These are phyloP conservation scores for Doris montereyensis DNA, from an alignment of 2,888 invertebrate species.

Conservation along the genomic window DNA sequence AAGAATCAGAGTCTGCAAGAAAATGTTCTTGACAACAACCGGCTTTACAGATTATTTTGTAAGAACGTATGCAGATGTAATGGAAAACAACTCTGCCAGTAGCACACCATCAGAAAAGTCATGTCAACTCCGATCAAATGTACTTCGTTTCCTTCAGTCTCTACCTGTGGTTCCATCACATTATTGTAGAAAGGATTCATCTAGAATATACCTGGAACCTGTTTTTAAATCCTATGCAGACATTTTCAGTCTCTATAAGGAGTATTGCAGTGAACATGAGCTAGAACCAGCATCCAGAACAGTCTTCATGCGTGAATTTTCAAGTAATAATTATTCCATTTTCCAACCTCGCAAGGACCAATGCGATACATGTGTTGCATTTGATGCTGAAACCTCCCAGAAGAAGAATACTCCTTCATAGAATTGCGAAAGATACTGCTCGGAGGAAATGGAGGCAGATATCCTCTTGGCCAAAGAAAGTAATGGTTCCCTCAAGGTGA, in stretches of 20 bases:
- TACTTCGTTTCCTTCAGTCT: not conserved
- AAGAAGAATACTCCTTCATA: not conserved
- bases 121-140: too few species aligned
- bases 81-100: too few species aligned
- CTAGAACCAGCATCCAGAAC: not conserved
- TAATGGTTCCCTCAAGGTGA: not conserved
- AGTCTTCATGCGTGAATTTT: not conserved
- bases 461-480: slow-evolving; percentile 1
- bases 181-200: not conserved
- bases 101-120: too few species aligned
- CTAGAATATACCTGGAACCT: not conserved
- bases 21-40: too few species aligned
- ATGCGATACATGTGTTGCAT: not conserved
- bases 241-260: not conserved
- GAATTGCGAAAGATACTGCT: not conserved
- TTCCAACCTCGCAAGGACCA: not conserved
- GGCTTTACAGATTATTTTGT: too few species aligned
- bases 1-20: too few species aligned
- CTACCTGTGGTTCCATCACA: not conserved
- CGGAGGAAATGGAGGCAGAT: slow-evolving; percentile 13
- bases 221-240: not conserved
- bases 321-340: not conserved
- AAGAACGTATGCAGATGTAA: too few species aligned
- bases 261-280: not conserved
- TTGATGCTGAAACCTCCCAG: not conserved